phyloP scores from a whole-genome alignment of 2,113 vertebrate species.

The Mirounga angustirostris region DNA sequence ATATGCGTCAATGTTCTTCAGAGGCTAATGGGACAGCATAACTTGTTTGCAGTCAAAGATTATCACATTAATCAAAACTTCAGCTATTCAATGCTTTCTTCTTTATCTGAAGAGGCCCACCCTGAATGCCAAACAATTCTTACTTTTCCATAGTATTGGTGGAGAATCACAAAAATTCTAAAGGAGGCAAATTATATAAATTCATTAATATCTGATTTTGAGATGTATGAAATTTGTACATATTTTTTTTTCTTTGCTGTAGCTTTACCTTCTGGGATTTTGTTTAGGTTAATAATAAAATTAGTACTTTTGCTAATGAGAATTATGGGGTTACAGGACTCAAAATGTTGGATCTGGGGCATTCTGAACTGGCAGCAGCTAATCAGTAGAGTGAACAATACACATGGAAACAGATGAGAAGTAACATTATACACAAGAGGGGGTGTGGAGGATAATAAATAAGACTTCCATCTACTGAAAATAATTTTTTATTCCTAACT shows the following conservation, averaged over 20 bases:
- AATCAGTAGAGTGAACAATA: conserved; percentile 9
- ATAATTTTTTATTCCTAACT: background rate
- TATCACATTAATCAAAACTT: conserved; percentile 53
- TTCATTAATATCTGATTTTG: conserved; percentile 36
- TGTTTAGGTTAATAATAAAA: conserved; percentile 40
- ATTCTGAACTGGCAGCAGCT: conserved; percentile 31
- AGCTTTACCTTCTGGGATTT: conserved; percentile 19
- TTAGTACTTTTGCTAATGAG: conserved; percentile 40
- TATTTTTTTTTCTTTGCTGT: background rate
- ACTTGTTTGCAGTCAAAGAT: conserved; percentile 7
- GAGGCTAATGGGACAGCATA: background rate
- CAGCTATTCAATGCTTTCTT: conserved; percentile 10
- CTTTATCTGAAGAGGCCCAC: conserved; percentile 19
- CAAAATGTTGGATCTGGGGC: background rate
- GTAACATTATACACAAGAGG: conserved; percentile 16
- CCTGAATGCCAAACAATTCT: background rate
- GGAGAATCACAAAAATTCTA: background rate
- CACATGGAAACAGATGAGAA: conserved; percentile 7
- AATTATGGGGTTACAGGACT: background rate
- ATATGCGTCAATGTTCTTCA: background rate
- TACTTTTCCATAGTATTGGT: background rate
- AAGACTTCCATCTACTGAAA: conserved; percentile 12
- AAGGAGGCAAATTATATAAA: conserved; percentile 1
- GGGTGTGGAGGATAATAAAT: background rate
- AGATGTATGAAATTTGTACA: background rate